Percentiles rank a stretch among this genome's conserved stretches.
Evolutionary conservation across 2,113 vertebrate genomes (phyloP).

Genomic region (Arenaria interpres): DNA sequence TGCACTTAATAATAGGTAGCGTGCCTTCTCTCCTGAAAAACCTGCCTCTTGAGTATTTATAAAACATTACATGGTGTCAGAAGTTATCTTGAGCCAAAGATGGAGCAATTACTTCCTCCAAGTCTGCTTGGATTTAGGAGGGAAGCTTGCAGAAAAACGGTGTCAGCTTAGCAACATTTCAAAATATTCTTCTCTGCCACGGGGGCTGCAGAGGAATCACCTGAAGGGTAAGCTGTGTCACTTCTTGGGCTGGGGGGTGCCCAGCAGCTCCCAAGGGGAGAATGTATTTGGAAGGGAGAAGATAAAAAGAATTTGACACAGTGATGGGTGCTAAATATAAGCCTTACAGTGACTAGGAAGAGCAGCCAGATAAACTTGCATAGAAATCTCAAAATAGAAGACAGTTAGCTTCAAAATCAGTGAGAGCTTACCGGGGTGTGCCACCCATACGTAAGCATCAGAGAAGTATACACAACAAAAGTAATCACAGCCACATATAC

Average conservation of each 20-base stretch:
- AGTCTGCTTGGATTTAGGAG: background rate
- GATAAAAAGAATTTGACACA: background rate
- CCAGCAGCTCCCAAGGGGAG: background rate
- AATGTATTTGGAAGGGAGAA: background rate
- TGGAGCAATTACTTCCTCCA: background rate
- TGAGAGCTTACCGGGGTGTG: background rate
- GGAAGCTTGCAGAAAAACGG: background rate
- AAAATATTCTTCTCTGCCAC: background rate
- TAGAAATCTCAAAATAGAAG: background rate
- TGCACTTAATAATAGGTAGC: background rate
- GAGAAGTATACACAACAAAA: background rate
- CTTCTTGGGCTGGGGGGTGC: accelerated
- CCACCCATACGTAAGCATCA: background rate
- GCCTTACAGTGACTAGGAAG: background rate
- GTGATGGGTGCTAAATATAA: background rate
- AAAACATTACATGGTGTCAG: constrained; percentile 22
- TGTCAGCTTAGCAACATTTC: background rate
- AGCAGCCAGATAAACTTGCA: background rate
- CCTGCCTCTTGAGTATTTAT: constrained; percentile 16
- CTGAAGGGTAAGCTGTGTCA: background rate
- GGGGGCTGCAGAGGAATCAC: background rate
- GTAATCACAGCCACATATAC: background rate
- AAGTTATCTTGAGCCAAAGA: constrained; percentile 29
- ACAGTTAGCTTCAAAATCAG: background rate
- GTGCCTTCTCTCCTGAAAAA: background rate